Base-by-base conservation (phyloP, 2,888 invertebrate genomes). In the Amiota minor region DNA sequence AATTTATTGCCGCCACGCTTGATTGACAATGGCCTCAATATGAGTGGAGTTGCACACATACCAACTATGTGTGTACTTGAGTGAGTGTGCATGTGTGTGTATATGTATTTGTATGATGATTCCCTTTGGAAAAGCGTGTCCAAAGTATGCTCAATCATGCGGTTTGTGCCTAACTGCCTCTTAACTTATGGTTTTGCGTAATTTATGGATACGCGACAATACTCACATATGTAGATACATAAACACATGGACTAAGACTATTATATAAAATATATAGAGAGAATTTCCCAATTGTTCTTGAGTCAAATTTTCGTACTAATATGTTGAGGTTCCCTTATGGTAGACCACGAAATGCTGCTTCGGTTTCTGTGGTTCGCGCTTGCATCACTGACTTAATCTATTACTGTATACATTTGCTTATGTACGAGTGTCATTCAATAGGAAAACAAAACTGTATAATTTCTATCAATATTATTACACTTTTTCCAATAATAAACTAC, bases 131-230 rank as follows among this genome's bases (percentile, higher is more conserved):
- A 14, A 12, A 55, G 9, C n/a, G 9, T 55, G 18, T 55, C n/a
- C 55, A n/a, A 53, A 18, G 35, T 35, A 35, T 10, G 47, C 49
- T 65, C 20, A 46, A 65, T 65, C 65, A 65, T 65, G 65, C 65
- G 65, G 65, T 65, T 47, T 65, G 65, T 20, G 65, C 65, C 20
- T 65, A 65, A 65, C 65, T 49, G 65, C 18, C 65, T 65, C 65
- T 64, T 71, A 71, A 71, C 71, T 71, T 71, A 71, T 62, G 71
- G 71, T 53, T 47, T 70, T 68, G n/a, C 47, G 50, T 71, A 64
- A 71, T 71, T 71, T 71, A 71, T 71, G 71, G 70, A 68, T 46
- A 56, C 55, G 59, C 11, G 18, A 59, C 59, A 59, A 59, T 18
- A 20, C 20, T 20, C 20, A 59, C 9, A 59, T 20, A 18, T 16